phyloP scores from a whole-genome alignment of 2,797 vertebrate genomes.

The Falco cherrug region DNA sequence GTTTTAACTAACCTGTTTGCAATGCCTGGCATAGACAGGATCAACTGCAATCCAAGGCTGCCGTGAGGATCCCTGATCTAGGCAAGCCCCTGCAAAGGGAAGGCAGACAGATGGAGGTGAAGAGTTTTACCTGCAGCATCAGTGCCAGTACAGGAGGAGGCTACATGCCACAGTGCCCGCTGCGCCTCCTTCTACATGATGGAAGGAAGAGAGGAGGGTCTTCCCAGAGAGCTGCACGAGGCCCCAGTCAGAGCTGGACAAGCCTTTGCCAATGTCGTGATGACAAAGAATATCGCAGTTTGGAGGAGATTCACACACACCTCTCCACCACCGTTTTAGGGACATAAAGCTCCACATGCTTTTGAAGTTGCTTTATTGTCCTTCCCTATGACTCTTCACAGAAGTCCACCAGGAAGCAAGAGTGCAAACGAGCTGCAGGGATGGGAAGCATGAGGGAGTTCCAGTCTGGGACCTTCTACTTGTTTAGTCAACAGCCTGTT shows the following conservation, averaged over 20 bases:
- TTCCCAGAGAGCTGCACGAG: neutral
- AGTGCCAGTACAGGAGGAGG: neutral
- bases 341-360: neutral
- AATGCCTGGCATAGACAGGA: neutral
- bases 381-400: neutral
- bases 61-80: neutral
- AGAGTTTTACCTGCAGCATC: neutral
- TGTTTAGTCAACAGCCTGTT: no score
- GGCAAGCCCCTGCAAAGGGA: neutral
- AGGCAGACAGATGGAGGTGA: neutral
- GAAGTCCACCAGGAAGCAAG: neutral
- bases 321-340: neutral
- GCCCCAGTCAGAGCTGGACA: neutral
- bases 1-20: neutral
- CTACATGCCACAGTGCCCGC: accelerated
- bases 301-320: neutral
- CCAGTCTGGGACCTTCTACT: neutral
- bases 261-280: neutral
- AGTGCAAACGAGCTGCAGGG: neutral
- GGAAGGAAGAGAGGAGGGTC: neutral
- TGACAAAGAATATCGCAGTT: neutral
- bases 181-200: neutral
- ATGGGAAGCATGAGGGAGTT: neutral
- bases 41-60: neutral
- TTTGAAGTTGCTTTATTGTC: neutral